Conservation (phyloP, 2,888 invertebrate genomes). For the Limnephilus marmoratus region DNA sequence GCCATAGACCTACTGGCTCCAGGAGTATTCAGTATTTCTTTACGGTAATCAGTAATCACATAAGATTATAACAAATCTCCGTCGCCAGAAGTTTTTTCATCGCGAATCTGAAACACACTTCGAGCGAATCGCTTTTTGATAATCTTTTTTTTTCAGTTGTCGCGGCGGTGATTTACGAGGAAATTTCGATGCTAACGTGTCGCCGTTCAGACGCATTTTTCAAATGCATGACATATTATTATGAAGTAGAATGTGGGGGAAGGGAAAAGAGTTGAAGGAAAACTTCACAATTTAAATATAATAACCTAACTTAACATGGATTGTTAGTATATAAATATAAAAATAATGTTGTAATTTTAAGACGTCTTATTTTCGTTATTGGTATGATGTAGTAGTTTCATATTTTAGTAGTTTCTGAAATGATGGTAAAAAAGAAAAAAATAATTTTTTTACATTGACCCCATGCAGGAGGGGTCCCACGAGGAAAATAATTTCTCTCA, state of each 20-base stretch:
- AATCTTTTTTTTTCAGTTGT: conserved; percentile 43
- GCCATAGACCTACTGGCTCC: no score
- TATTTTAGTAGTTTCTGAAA: not conserved
- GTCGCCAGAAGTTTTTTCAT: not conserved
- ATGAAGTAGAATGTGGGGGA: not conserved
- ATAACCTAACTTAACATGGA: not conserved
- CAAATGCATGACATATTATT: not conserved
- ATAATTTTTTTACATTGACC: no score
- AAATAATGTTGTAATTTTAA: not conserved
- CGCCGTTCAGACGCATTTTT: conserved; percentile 4
- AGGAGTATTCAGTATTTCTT: no score
- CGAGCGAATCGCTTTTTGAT: conserved; percentile 32
- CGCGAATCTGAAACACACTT: conserved; percentile 4
- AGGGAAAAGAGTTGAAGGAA: not conserved
- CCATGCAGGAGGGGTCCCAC: no score
- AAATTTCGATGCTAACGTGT: conserved; percentile 20
- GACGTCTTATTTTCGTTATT: not conserved
- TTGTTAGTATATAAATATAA: not conserved
- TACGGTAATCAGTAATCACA: not conserved
- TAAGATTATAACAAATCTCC: not conserved
- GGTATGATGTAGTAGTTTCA: not conserved
- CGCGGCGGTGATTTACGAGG: conserved; percentile 32
- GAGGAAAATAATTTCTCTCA: no score
- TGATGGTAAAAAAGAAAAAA: no score
- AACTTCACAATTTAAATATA: not conserved